Evolutionary conservation across 2,888 invertebrate genomes (phyloP).

Genomic region (Hybos culiciformis): DNA sequence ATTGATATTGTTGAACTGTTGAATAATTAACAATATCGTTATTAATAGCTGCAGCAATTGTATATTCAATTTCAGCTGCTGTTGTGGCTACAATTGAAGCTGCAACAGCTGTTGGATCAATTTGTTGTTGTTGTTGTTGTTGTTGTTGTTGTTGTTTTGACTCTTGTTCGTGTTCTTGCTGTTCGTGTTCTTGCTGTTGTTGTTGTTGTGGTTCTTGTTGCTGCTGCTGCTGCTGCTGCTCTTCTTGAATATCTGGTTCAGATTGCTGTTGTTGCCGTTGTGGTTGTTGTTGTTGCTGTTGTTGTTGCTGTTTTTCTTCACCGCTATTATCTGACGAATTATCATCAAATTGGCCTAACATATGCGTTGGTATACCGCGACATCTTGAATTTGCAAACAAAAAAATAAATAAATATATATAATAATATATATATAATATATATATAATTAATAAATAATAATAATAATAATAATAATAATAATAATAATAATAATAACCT

Average conservation of each 20-base stretch:
- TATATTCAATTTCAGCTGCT: too few species aligned
- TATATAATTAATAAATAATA: background rate
- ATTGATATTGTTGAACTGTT: too few species aligned
- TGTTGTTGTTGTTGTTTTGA: background rate
- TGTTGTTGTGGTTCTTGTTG: background rate
- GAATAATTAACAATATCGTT: too few species aligned
- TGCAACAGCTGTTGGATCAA: background rate
- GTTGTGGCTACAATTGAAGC: background rate
- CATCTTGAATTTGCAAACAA: constrained; percentile 13
- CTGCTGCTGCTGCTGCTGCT: background rate
- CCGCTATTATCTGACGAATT: constrained; percentile 24
- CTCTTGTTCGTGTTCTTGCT: background rate
- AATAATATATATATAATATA: constrained; percentile 5
- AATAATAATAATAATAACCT: constrained; percentile 19
- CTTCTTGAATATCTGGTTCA: background rate
- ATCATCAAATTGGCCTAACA: constrained; percentile 31
- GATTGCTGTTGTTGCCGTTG: constrained; percentile 2
- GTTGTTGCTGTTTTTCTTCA: constrained; percentile 20
- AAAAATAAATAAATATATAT: background rate
- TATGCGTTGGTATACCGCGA: constrained; percentile 39
- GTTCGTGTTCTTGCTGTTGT: background rate
- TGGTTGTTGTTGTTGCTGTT: constrained; percentile 8
- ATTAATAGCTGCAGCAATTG: too few species aligned
- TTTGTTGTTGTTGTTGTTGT: background rate
- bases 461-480: background rate